Conservation (phyloP, 2,888 invertebrate species). For the Coleophora deauratella region DNA sequence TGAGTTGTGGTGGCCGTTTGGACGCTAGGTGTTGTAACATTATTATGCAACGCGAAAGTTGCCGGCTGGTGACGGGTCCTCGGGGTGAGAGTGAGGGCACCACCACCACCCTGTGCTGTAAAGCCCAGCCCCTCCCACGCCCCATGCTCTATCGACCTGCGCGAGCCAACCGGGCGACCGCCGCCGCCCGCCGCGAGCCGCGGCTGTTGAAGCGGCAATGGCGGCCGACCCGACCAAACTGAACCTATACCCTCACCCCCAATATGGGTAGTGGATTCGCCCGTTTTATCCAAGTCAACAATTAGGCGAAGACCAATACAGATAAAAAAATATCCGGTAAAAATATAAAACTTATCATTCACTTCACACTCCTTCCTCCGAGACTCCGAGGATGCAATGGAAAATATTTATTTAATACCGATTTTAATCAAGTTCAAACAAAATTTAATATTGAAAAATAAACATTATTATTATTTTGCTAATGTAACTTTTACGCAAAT, state of each 20-base stretch:
- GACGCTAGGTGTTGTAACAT: conserved; percentile 39
- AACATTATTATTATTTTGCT: too few relatives aligned
- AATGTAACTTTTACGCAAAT: too few relatives aligned
- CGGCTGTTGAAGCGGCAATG: too few relatives aligned
- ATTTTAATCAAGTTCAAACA: too few relatives aligned
- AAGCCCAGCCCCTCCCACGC: conserved; percentile 54
- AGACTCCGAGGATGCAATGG: too few relatives aligned
- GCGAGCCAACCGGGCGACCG: conserved; percentile 48
- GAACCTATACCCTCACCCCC: conserved; percentile 26
- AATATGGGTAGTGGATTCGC: conserved; percentile 5
- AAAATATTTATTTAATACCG: too few relatives aligned
- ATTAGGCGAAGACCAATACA: conserved; percentile 24
- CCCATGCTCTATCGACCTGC: conserved; percentile 68
- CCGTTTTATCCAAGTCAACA: conserved; percentile 32
- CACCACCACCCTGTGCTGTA: conserved; percentile 60
- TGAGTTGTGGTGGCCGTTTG: conserved; percentile 17
- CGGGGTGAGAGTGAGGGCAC: conserved; percentile 67
- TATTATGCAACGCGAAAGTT: conserved; percentile 54
- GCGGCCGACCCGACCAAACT: conserved; percentile 39
- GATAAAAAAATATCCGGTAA: too few relatives aligned
- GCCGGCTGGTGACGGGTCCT: conserved; percentile 32
- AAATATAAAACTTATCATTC: conserved; percentile 21
- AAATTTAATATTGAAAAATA: too few relatives aligned
- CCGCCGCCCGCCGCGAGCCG: conserved; percentile 27
- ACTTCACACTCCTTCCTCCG: too few relatives aligned